These are phyloP conservation scores for Kryptolebias ocellatus DNA, from an alignment of 2,797 vertebrate species.

Conservation along the genomic window DNA sequence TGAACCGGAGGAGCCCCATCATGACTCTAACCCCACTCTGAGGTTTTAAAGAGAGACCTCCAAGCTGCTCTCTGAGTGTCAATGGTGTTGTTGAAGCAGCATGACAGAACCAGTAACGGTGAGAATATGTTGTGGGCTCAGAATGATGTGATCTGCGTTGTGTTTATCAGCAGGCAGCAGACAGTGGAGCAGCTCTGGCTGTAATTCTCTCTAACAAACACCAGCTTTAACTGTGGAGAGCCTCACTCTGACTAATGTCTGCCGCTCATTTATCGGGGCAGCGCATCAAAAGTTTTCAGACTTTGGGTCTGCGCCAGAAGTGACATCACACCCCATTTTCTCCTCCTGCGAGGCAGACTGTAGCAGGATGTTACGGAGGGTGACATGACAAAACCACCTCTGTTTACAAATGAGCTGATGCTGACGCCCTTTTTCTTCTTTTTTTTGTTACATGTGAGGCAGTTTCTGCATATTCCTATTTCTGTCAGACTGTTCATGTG, in stretches of 20 bases:
- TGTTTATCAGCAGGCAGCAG: conserved; percentile 61
- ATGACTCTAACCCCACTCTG: conserved; percentile 66
- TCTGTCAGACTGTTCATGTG: conserved; percentile 41
- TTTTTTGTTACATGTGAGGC: conserved; percentile 27
- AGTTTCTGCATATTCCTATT: conserved; percentile 25
- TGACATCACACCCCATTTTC: conserved; percentile 84
- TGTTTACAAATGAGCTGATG: conserved; percentile 48
- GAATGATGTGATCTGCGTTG: conserved; percentile 53
- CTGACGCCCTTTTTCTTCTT: conserved; percentile 54
- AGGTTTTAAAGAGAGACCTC: conserved; percentile 61
- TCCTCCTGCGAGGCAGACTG: conserved; percentile 56
- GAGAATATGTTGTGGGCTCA: conserved; percentile 54
- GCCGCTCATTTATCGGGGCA: conserved; percentile 81
- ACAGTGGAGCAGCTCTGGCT: conserved; percentile 63
- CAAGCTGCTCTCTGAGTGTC: conserved; percentile 44
- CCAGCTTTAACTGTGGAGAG: conserved; percentile 81
- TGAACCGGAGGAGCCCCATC: conserved; percentile 72
- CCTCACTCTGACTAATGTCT: conserved; percentile 89
- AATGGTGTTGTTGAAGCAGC: conserved; percentile 30
- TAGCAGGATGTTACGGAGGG: conserved; percentile 60
- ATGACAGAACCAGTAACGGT: conserved; percentile 34
- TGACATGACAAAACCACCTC: conserved; percentile 70
- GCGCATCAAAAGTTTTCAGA: conserved; percentile 82
- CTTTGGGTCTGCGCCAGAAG: conserved; percentile 80
- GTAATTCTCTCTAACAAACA: conserved; percentile 78